These are phyloP conservation scores for Sparidentex hasta DNA, from an alignment of 2,797 vertebrate species.

Conservation along the genomic window DNA sequence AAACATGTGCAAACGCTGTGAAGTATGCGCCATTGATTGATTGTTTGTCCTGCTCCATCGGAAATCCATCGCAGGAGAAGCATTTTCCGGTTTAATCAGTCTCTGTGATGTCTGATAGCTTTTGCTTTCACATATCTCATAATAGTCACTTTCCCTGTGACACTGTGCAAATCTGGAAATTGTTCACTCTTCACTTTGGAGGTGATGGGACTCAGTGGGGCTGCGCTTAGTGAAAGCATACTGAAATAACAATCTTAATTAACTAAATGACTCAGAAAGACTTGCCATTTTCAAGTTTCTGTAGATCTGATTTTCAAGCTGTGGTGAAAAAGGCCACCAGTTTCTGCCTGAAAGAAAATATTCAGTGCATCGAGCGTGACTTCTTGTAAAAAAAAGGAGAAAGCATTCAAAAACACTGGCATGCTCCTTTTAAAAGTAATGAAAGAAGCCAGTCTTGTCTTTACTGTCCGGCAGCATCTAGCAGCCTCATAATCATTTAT, in stretches of 20 bases:
- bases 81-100: slow-evolving; percentile 52
- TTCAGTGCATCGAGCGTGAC: neutral
- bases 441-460: slow-evolving; percentile 7
- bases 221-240: neutral
- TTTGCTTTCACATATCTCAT: slow-evolving; percentile 42
- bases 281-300: too few relatives aligned
- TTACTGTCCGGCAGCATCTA: slow-evolving; percentile 54
- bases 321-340: neutral
- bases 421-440: neutral
- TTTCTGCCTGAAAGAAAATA: neutral
- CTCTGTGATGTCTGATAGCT: slow-evolving; percentile 32
- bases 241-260: neutral
- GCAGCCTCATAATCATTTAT: slow-evolving; percentile 63
- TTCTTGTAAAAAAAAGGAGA: neutral
- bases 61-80: slow-evolving; percentile 27
- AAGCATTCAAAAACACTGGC: neutral
- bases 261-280: neutral
- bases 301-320: neutral
- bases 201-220: neutral
- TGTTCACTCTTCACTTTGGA: slow-evolving; percentile 14
- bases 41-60: slow-evolving; percentile 41
- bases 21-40: slow-evolving; percentile 44
- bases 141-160: slow-evolving; percentile 24
- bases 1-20: neutral
- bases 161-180: slow-evolving; percentile 13